A percentile compares a stretch with the other conserved stretches of the same genome.
Conservation (phyloP, 2,797 vertebrate species). For the Rhinella marina region DNA sequence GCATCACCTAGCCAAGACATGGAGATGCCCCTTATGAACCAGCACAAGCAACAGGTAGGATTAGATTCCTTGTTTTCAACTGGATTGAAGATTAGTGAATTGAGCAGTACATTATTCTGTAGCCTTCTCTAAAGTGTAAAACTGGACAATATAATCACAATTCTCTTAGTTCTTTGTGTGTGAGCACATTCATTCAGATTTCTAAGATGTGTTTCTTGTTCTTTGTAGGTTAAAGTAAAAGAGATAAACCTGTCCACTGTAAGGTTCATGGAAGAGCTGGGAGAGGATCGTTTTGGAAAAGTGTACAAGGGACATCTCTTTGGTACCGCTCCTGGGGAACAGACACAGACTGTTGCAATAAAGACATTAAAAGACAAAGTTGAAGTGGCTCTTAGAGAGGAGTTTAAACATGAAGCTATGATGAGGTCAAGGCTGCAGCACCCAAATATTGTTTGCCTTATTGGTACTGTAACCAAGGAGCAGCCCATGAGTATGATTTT, state of each 20-base stretch:
- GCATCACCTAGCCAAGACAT: constrained; percentile 88
- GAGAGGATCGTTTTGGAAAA: constrained; percentile 95
- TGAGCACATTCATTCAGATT: neutral
- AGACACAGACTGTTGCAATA: constrained; percentile 90
- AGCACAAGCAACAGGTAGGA: constrained; percentile 89
- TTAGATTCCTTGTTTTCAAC: neutral
- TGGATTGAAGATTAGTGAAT: neutral
- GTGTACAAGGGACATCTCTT: constrained; percentile 96
- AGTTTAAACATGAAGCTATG: constrained; percentile 92
- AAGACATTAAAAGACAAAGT: constrained; percentile 96
- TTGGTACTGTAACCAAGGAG: constrained; percentile 92
- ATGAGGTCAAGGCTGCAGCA: constrained; percentile 89
- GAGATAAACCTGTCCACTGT: constrained; percentile 91
- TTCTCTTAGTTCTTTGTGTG: neutral
- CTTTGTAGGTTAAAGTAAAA: constrained; percentile 84
- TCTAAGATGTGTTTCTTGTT: constrained; percentile 22
- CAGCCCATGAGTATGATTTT: constrained; percentile 95
- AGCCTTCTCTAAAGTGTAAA: neutral
- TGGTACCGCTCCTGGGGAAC: constrained; percentile 85
- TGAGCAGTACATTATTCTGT: neutral
- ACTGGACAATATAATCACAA: neutral
- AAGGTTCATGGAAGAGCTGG: constrained; percentile 94
- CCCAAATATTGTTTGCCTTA: constrained; percentile 88
- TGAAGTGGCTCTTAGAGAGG: constrained; percentile 85
- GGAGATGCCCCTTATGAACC: constrained; percentile 90